A percentile compares a stretch with the other conserved stretches of the same genome.
These are phyloP conservation scores for Mormyrops attenuatus DNA, from an alignment of 2,797 vertebrate genomes.

Conservation along the genomic window DNA sequence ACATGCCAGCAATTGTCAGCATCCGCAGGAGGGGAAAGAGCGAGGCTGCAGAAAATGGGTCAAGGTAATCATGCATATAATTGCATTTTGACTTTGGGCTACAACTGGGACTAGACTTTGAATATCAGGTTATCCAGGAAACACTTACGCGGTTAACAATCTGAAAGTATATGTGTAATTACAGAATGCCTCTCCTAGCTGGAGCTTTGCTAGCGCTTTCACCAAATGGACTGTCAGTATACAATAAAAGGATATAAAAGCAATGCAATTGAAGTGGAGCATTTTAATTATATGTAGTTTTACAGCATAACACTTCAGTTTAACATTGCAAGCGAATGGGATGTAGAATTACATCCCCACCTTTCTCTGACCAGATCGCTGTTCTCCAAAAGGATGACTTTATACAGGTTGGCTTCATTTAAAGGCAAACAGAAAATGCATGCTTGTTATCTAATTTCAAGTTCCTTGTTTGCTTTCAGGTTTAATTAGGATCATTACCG, in stretches of 20 bases:
- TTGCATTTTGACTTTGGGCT: slow-evolving; percentile 81
- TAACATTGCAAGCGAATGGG: neutral
- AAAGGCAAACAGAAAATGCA: slow-evolving; percentile 28
- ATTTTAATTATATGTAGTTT: neutral
- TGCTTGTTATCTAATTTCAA: slow-evolving; percentile 35
- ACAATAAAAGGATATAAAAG: slow-evolving; percentile 30
- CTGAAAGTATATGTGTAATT: slow-evolving; percentile 77
- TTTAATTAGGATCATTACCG: slow-evolving; percentile 42
- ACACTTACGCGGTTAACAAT: slow-evolving; percentile 81
- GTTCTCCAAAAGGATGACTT: neutral
- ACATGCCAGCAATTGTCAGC: slow-evolving; percentile 63
- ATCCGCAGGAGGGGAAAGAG: slow-evolving; percentile 46
- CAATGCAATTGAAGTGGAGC: slow-evolving; percentile 12
- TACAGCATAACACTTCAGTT: neutral
- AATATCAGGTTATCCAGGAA: slow-evolving; percentile 75
- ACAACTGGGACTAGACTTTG: slow-evolving; percentile 72
- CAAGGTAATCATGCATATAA: slow-evolving; percentile 89
- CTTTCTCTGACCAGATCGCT: neutral
- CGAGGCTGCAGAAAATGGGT: slow-evolving; percentile 74
- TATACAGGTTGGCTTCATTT: slow-evolving; percentile 27
- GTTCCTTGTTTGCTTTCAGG: slow-evolving; percentile 37
- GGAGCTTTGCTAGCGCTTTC: slow-evolving; percentile 38
- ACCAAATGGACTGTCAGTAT: slow-evolving; percentile 27
- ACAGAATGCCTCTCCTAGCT: slow-evolving; percentile 62
- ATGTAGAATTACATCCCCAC: neutral